Percentiles rank a stretch among this genome's conserved stretches.
Conservation (phyloP, 2,113 vertebrate species). For the Bambusicola thoracicus region DNA sequence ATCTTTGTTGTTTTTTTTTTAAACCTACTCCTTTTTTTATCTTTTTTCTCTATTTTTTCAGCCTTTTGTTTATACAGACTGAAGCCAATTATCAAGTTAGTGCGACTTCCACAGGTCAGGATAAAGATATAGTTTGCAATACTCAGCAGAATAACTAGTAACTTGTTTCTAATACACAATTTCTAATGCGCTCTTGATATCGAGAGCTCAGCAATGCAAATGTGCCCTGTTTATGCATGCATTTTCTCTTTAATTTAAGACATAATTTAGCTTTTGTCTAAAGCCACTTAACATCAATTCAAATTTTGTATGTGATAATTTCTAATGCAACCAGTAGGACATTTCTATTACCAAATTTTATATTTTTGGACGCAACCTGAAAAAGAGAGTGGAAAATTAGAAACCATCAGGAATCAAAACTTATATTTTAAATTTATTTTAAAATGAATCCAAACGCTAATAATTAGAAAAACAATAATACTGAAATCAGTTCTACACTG, state of each 20-base stretch:
- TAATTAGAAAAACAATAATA: neutral
- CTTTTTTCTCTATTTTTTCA: neutral
- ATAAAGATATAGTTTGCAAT: neutral
- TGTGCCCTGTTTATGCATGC: neutral
- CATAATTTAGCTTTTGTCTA: neutral
- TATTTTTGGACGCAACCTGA: neutral
- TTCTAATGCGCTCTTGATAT: neutral
- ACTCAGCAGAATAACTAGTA: neutral
- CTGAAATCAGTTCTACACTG: neutral
- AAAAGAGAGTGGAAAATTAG: neutral
- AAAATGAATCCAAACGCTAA: neutral
- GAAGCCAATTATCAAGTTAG: neutral
- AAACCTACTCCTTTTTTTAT: neutral
- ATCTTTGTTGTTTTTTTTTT: neutral
- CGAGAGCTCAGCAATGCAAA: neutral
- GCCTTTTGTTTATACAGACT: neutral
- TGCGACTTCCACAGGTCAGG: neutral
- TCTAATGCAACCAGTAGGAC: neutral
- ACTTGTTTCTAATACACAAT: neutral
- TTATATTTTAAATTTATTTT: neutral
- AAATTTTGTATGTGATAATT: neutral
- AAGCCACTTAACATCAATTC: neutral
- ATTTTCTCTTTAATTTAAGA: neutral
- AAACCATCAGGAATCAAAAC: neutral
- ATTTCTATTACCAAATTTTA: neutral